Conservation (phyloP, 2,888 invertebrate genomes). For the Spisula subtruncata region DNA sequence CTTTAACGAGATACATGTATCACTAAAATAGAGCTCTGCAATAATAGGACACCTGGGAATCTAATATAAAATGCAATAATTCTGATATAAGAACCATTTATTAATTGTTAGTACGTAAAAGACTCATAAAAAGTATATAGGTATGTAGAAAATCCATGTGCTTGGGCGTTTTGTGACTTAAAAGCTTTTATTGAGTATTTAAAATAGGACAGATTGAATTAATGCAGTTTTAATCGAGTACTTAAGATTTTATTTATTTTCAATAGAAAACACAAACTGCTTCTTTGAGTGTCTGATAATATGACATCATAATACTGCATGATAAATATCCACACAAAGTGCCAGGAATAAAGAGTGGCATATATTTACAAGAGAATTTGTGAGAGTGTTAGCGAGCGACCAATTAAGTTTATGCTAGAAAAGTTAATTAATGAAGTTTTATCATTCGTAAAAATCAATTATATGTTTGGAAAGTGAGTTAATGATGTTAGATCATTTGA, state of each 20-base stretch:
- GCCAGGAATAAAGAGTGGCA: background rate
- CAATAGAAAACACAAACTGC: background rate
- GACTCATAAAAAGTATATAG: background rate
- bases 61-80: too few species aligned
- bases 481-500: too few species aligned
- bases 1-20: too few species aligned
- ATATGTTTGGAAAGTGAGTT: too few species aligned
- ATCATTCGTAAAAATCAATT: too few species aligned
- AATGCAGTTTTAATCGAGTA: background rate
- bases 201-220: background rate
- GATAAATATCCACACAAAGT: background rate
- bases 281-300: background rate
- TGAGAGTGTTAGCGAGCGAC: background rate
- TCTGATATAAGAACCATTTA: too few species aligned
- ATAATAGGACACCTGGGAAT: too few species aligned
- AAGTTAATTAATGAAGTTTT: too few species aligned
- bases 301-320: background rate
- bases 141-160: background rate
- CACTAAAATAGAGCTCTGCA: too few species aligned
- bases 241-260: background rate
- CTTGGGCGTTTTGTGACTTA: background rate
- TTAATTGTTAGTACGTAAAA: background rate
- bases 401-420: too few species aligned
- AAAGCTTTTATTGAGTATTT: background rate
- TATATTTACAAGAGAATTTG: background rate